phyloP scores from a whole-genome alignment of 1,140 invertebrate genomes.

The Halictus rubicundus region DNA sequence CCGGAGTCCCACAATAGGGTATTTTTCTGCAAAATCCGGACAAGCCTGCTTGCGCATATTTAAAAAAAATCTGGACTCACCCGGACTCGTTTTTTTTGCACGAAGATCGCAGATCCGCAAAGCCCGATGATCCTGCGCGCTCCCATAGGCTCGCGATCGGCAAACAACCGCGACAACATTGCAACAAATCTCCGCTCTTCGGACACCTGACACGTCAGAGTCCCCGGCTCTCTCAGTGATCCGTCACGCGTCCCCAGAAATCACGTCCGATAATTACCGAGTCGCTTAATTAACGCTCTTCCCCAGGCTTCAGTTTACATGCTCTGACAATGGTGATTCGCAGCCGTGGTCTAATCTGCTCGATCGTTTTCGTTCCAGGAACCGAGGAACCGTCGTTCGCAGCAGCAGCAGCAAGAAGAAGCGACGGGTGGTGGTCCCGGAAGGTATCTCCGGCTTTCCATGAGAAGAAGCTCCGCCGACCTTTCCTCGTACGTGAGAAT shows the following conservation, averaged over 20 bases:
- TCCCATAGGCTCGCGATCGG: too few relatives aligned
- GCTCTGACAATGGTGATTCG: neutral
- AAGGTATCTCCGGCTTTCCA: constrained; percentile 25
- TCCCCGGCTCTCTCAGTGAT: neutral
- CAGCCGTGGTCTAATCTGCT: neutral
- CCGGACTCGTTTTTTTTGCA: too few relatives aligned
- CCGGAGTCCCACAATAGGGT: too few relatives aligned
- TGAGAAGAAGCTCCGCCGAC: constrained; percentile 41
- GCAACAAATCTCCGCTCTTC: too few relatives aligned
- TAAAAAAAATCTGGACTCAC: too few relatives aligned
- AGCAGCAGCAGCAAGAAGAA: neutral
- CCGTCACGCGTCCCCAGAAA: neutral
- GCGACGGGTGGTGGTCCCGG: constrained; percentile 30
- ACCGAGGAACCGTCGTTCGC: neutral
- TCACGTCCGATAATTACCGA: neutral
- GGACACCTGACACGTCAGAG: too few relatives aligned
- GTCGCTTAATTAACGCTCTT: neutral
- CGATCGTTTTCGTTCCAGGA: constrained; percentile 29
- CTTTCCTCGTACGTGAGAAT: constrained; percentile 37
- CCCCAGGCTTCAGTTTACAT: too few relatives aligned
- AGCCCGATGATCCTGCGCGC: too few relatives aligned
- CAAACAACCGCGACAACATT: too few relatives aligned
- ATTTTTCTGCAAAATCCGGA: too few relatives aligned
- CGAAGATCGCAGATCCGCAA: too few relatives aligned
- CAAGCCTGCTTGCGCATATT: too few relatives aligned